Percentiles rank a stretch among this genome's conserved stretches.
Conservation (phyloP, 2,888 invertebrate species). For the Adineta ricciae region DNA sequence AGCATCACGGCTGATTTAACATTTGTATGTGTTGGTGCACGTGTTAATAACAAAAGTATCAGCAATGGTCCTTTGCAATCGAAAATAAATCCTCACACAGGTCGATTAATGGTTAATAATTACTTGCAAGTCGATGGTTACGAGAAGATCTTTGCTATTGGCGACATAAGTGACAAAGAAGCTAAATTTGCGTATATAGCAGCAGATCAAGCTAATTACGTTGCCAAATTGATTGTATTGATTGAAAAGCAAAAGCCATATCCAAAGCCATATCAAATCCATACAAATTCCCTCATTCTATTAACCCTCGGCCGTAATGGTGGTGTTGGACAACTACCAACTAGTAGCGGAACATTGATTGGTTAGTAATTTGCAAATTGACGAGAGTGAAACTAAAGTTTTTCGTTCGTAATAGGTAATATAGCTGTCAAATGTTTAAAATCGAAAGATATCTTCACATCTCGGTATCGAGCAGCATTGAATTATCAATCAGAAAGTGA, state of each 20-base stretch:
- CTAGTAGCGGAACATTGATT: background rate
- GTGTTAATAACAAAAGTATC: slow-evolving; percentile 25
- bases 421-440: background rate
- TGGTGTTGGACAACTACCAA: background rate
- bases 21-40: slow-evolving; percentile 30
- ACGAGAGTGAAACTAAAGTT: background rate
- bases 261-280: background rate
- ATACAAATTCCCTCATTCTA: background rate
- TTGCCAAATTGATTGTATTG: background rate
- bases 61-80: background rate
- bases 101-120: slow-evolving; percentile 35
- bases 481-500: background rate
- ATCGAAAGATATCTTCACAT: background rate
- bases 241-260: background rate
- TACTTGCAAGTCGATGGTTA: slow-evolving; percentile 35
- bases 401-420: background rate
- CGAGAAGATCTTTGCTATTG: slow-evolving; percentile 36
- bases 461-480: background rate
- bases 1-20: slow-evolving; percentile 33
- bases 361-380: background rate
- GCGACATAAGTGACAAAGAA: slow-evolving; percentile 32
- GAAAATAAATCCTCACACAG: slow-evolving; percentile 21
- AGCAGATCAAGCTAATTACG: background rate
- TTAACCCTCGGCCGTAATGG: background rate
- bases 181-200: background rate